Conservation (phyloP, 2,113 vertebrate species). For the Scomber scombrus region DNA sequence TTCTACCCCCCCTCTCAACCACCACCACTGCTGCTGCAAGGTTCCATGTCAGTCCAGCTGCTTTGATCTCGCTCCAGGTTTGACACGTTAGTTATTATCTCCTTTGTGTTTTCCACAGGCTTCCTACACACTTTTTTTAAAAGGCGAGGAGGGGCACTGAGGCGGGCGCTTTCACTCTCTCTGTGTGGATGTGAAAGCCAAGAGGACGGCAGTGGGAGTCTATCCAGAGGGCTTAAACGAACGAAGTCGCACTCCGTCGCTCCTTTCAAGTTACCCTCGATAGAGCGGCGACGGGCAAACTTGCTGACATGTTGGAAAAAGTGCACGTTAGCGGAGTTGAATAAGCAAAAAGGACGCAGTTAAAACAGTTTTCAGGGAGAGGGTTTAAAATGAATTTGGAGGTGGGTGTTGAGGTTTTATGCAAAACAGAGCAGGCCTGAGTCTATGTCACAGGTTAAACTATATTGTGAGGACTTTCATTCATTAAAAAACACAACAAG, state of each 20-base stretch:
- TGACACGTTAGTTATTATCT: slow-evolving; percentile 64
- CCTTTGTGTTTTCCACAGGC: slow-evolving; percentile 44
- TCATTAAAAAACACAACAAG: no score
- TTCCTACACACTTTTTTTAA: slow-evolving; percentile 56
- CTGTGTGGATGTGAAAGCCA: slow-evolving; percentile 35
- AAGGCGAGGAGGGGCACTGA: background rate
- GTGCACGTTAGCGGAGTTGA: background rate
- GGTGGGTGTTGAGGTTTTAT: no score
- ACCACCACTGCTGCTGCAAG: background rate
- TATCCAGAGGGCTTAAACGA: slow-evolving; percentile 52
- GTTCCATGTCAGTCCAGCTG: slow-evolving; percentile 47
- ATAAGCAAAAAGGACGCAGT: slow-evolving; percentile 11
- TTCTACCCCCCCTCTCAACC: background rate
- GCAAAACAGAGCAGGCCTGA: background rate
- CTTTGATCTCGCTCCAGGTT: slow-evolving; percentile 73
- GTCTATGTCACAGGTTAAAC: background rate
- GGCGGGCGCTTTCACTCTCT: background rate
- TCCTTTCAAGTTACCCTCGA: slow-evolving; percentile 46
- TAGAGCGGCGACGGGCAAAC: slow-evolving; percentile 13
- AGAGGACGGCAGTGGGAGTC: slow-evolving; percentile 46
- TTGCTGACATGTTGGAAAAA: slow-evolving; percentile 43
- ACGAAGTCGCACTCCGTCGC: slow-evolving; percentile 41
- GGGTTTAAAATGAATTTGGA: background rate
- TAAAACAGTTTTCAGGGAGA: background rate
- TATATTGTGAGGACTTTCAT: no score